Base-by-base conservation (phyloP, 2,888 invertebrate genomes). In the Aphodius sticticus region DNA sequence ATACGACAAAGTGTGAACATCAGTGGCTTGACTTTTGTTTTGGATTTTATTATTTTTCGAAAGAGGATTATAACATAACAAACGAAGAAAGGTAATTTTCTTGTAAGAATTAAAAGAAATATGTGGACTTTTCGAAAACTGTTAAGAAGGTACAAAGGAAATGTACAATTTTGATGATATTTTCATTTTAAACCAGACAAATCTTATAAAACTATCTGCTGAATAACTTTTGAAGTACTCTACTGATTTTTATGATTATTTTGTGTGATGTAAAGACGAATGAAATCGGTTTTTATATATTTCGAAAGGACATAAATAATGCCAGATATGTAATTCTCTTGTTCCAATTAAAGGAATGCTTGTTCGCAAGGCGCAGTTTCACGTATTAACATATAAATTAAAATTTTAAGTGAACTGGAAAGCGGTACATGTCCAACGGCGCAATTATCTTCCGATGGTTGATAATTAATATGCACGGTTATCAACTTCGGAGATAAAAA, bases 381-480 rank as follows among this genome's bases (percentile, higher is more conserved):
- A 5, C 53, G 53, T 53, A 53, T 53, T 53, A 53, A 2, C 53
- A 53, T 53, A 53, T 53, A 53, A 53, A 53, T 53, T 53, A 53
- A 53, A 53, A 53, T 53, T 53, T 53, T 53, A 53, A 53, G 53
- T 53, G 53, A 53, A 53, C 53, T 53, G 53, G 53, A 53, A 53
- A 53, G 53, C 53, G 53, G 53, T 53, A 12, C 53, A 12, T 53
- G 53, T 53, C 53, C 53, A 12, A 53, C 7, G 1, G 12, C 12
- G 53, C 53, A 53, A 53, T 53, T 53, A 53, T 53, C 53, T 53
- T 1, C 12, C 7, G 53, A 53, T 53, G 53, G 53, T 53, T 53
- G 53, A 53, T 53, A 53, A 53, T 53, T 53, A 53, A 53, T 53
- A 53, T 53, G 53, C 53, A 53, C 53, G 53, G 53, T 53, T 53